Evolutionary conservation across 2,888 invertebrate species (phyloP), one percentile per base, ranked within the genome.

Genomic region (Buathra laborator): DNA sequence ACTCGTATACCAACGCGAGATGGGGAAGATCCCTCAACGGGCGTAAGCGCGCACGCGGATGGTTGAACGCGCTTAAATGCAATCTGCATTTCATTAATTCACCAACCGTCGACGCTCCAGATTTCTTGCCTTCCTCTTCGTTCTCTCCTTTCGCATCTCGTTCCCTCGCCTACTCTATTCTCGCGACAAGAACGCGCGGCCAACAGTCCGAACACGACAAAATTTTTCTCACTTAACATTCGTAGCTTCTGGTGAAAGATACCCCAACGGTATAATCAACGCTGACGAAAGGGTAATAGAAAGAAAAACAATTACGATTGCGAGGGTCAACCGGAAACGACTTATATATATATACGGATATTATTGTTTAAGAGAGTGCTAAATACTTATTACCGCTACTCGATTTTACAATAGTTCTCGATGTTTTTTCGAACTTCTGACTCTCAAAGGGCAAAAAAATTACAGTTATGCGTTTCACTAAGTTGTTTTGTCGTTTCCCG

Each of bases 31-130:
- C 68, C 19, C 85, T 81, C 86, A 85, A 86, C 83, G 85, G 59
- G 86, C 74, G 86, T 83, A 78, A 86, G 86, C 84, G 84, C 84
- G 84, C 86, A 44, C 84, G 85, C 85, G 87, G 87, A 86, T 86
- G 87, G 86, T 84, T 86, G 87, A 89, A 88, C 88, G 86, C 89
- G 89, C 89, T 92, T 90, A 91, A 92, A 91, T 88, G 92, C 89
- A 90, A 92, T 92, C 90, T 91, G 90, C 91, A 92, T 90, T 90
- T 90, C 90, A 92, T 92, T 92, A 92, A 91, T 91, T 91, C 89
- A 86, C 89, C 59, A 89, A 87, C 87, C 88, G 88, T 89, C 86
- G 77, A 88, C 86, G 86, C 74, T 78, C 86, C 84, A 78, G 83
- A 84, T 86, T 86, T 81, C 77, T 81, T 84, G 80, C 84, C 86